Conservation (phyloP, 23 tunicate genomes). For the Oikopleura albicans region DNA sequence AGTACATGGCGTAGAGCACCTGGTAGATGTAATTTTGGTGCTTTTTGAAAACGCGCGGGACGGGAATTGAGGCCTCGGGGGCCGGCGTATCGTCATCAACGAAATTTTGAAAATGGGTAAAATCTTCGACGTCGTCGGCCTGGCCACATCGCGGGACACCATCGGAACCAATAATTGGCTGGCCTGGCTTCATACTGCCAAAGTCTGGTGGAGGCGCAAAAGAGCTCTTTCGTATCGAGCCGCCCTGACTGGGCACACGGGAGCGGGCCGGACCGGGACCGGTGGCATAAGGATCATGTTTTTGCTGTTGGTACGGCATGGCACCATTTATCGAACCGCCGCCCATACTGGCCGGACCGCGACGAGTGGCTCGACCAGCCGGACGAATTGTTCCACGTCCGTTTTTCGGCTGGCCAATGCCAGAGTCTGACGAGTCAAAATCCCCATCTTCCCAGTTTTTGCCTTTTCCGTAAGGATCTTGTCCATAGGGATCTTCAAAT, state of each 20-base stretch:
- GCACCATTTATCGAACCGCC: constrained; percentile 1
- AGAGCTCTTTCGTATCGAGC: background rate
- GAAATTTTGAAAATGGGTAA: constrained; percentile 2
- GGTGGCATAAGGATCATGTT: background rate
- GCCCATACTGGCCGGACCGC: background rate
- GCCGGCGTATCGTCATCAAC: constrained; percentile 16
- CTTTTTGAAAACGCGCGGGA: background rate
- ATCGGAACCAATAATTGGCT: background rate
- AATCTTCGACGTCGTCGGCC: constrained; percentile 16
- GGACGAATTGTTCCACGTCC: constrained; percentile 46
- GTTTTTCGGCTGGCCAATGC: constrained; percentile 61
- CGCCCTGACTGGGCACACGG: background rate
- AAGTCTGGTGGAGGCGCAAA: background rate
- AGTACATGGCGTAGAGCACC: background rate
- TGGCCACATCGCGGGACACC: background rate
- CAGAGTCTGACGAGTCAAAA: constrained; percentile 84
- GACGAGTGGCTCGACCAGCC: constrained; percentile 32
- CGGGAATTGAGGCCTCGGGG: constrained; percentile 16
- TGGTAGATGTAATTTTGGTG: constrained; percentile 11
- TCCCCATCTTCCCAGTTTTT: constrained; percentile 20
- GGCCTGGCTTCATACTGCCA: background rate
- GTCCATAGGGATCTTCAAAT: background rate
- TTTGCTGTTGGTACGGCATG: background rate
- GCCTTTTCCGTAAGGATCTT: constrained; percentile 7
- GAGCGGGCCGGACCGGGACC: background rate